phyloP scores from a whole-genome alignment of 92 coral and sea anemone species.

The Porites divaricata region DNA sequence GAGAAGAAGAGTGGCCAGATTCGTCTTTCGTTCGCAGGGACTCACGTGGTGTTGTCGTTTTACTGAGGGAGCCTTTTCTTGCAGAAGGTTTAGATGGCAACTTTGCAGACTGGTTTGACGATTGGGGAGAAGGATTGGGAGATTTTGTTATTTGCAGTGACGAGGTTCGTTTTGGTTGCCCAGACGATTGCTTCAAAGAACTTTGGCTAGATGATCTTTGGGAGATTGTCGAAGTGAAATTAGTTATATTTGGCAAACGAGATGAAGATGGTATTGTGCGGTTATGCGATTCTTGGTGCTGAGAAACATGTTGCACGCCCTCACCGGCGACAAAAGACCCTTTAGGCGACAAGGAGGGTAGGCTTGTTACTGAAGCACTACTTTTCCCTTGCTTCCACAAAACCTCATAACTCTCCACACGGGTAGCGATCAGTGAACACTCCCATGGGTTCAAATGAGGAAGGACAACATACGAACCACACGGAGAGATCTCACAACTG shows the following conservation, averaged over 20 bases:
- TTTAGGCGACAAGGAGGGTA: constrained; percentile 40
- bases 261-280: constrained; percentile 12
- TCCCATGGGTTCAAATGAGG: constrained; percentile 83
- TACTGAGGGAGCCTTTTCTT: neutral
- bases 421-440: constrained; percentile 53
- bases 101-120: constrained; percentile 38
- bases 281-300: constrained; percentile 6
- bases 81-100: neutral
- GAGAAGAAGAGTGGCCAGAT: neutral
- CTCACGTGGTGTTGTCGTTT: neutral
- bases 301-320: neutral
- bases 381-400: constrained; percentile 19
- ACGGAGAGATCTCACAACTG: constrained; percentile 75
- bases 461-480: constrained; percentile 86
- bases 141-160: neutral
- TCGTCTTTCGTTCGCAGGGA: constrained; percentile 8
- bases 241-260: constrained; percentile 43
- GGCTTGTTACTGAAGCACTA: constrained; percentile 24
- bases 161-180: constrained; percentile 7
- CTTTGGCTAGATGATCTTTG: neutral
- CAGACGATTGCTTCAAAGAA: neutral
- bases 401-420: constrained; percentile 29
- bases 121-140: neutral
- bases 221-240: constrained; percentile 9
- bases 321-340: constrained; percentile 22